Percentiles rank a stretch among this genome's conserved stretches.
Evolutionary conservation across 2,888 invertebrate species (phyloP).

Genomic region (Parochlus steinenii): DNA sequence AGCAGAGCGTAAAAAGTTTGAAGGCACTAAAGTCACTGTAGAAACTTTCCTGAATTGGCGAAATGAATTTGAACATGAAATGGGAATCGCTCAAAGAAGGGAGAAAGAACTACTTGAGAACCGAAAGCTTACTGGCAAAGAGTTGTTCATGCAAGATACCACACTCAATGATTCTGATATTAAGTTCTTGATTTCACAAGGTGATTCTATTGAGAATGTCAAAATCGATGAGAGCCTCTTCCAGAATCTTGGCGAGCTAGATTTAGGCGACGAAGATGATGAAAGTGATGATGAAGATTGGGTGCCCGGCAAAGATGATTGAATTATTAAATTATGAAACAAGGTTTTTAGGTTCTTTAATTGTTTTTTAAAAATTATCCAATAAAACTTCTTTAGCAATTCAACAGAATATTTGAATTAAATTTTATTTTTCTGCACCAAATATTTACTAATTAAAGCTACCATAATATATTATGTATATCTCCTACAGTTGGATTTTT

Average conservation of each 20-base stretch:
- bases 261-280: slow-evolving; percentile 45
- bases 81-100: slow-evolving; percentile 53
- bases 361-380: background rate
- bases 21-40: slow-evolving; percentile 68
- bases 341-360: background rate
- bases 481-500: too few species aligned
- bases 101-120: slow-evolving; percentile 54
- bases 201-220: slow-evolving; percentile 36
- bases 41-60: slow-evolving; percentile 95
- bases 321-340: background rate
- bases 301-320: slow-evolving; percentile 34
- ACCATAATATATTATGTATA: too few species aligned
- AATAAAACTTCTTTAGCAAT: too few species aligned
- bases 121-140: slow-evolving; percentile 79
- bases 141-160: slow-evolving; percentile 84
- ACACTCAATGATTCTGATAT: slow-evolving; percentile 93
- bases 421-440: too few species aligned
- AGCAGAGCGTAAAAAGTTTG: slow-evolving; percentile 53
- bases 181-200: slow-evolving; percentile 81
- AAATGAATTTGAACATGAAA: slow-evolving; percentile 78
- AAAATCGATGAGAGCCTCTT: slow-evolving; percentile 89
- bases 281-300: slow-evolving; percentile 46
- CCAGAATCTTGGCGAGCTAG: slow-evolving; percentile 74
- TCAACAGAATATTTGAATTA: too few species aligned
- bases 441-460: too few species aligned